Conservation (phyloP, 2,888 invertebrate genomes). For the Chydorus sphaericus region DNA sequence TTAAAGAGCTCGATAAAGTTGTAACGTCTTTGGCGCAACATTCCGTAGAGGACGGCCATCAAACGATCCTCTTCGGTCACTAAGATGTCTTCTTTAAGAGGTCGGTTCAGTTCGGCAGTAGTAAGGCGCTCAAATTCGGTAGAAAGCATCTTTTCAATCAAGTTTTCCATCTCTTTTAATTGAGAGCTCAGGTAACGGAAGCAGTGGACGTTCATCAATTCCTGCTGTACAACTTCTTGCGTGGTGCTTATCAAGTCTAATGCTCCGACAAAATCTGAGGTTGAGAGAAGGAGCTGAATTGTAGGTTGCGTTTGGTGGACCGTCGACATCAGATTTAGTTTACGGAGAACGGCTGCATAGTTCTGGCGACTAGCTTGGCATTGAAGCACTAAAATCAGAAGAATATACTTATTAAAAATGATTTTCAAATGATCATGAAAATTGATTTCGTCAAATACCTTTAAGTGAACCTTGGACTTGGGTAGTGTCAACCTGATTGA, state of each 20-base stretch:
- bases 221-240: constrained; percentile 79
- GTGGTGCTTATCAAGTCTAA: constrained; percentile 92
- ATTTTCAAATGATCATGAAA: too few relatives aligned
- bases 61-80: constrained; percentile 57
- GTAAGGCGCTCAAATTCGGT: constrained; percentile 87
- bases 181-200: constrained; percentile 87
- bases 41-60: constrained; percentile 73
- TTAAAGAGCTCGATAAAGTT: constrained; percentile 55
- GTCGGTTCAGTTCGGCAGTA: constrained; percentile 78
- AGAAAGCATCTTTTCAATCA: constrained; percentile 92
- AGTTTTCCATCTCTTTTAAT: constrained; percentile 81
- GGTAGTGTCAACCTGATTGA: constrained; percentile 59
- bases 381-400: constrained; percentile 5
- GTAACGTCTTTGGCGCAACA: constrained; percentile 71
- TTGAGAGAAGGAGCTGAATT: constrained; percentile 82
- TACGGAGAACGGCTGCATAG: background rate
- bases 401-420: too few relatives aligned
- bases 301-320: constrained; percentile 97
- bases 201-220: constrained; percentile 81
- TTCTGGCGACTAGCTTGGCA: constrained; percentile 2
- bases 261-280: constrained; percentile 93
- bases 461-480: constrained; percentile 65
- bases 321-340: constrained; percentile 78
- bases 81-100: constrained; percentile 42
- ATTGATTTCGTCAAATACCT: too few relatives aligned